phyloP scores from a whole-genome alignment of 1,140 invertebrate genomes.

The Chelonus insularis region DNA sequence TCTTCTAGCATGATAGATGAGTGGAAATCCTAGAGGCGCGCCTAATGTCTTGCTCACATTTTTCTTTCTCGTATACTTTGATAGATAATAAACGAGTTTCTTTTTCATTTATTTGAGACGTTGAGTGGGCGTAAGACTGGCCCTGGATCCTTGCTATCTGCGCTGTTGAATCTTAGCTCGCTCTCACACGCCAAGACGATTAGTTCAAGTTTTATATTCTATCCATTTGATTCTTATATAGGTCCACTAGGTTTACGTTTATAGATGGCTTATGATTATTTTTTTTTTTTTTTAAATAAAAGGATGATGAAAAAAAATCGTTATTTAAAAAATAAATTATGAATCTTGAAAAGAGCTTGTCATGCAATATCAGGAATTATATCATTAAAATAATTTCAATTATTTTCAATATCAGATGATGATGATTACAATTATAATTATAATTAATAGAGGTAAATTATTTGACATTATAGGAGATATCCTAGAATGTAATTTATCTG shows the following conservation, averaged over 20 bases:
- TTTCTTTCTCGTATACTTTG: conserved; percentile 23
- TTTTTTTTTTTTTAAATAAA: conserved; percentile 17
- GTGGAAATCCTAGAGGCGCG: conserved; percentile 25
- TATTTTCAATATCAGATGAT: too few species aligned
- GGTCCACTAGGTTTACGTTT: not conserved
- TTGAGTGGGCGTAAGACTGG: conserved; percentile 26
- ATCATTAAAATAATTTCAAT: too few species aligned
- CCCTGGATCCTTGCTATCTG: conserved; percentile 27
- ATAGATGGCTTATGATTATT: not conserved
- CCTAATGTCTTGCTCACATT: conserved; percentile 19
- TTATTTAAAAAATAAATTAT: too few species aligned
- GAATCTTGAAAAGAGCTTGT: too few species aligned
- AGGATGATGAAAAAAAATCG: too few species aligned
- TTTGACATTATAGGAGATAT: too few species aligned
- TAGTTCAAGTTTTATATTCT: not conserved
- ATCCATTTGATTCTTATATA: not conserved
- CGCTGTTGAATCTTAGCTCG: conserved; percentile 27
- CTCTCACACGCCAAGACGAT: conserved; percentile 8
- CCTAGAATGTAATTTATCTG: too few species aligned
- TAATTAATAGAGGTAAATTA: too few species aligned
- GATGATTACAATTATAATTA: too few species aligned
- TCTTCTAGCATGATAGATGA: conserved; percentile 20
- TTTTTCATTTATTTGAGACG: conserved; percentile 1
- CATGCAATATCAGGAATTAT: too few species aligned
- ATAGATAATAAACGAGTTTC: conserved; percentile 26